A percentile compares a stretch with the other conserved stretches of the same genome.
phyloP scores from a whole-genome alignment of 2,888 invertebrate species.

The Tetheella fluctuosa region DNA sequence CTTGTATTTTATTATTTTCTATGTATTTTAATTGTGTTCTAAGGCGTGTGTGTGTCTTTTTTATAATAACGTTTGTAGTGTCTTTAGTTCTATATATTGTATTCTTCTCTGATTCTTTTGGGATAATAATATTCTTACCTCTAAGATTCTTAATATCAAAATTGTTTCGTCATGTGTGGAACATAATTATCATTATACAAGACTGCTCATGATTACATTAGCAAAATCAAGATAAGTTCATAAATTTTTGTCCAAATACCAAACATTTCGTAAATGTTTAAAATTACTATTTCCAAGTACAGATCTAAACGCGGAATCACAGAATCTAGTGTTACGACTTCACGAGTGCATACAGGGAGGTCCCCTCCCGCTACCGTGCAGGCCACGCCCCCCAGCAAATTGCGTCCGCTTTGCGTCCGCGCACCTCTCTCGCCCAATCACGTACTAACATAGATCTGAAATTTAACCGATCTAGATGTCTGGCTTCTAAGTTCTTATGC shows the following conservation, averaged over 20 bases:
- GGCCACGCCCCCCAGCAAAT: slow-evolving; percentile 70
- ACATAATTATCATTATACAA: not conserved
- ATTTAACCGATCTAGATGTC: slow-evolving; percentile 57
- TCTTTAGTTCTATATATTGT: no score
- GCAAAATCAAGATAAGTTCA: not conserved
- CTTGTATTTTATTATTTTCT: not conserved
- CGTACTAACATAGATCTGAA: slow-evolving; percentile 54
- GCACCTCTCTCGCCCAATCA: slow-evolving; percentile 73
- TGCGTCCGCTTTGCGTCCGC: slow-evolving; percentile 60
- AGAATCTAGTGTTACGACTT: slow-evolving; percentile 15
- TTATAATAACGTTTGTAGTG: no score
- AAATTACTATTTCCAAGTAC: slow-evolving; percentile 7
- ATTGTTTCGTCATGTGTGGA: no score
- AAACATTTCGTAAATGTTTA: not conserved
- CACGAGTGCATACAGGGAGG: slow-evolving; percentile 27
- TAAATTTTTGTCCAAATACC: not conserved
- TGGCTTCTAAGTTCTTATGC: slow-evolving; percentile 17
- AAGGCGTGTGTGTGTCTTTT: no score
- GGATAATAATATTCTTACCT: no score
- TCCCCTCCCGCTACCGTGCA: slow-evolving; percentile 49
- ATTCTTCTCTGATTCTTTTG: no score
- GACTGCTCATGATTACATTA: not conserved
- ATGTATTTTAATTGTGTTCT: no score
- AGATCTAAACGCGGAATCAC: slow-evolving; percentile 13
- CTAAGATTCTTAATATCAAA: no score